A percentile compares a stretch with the other conserved stretches of the same genome.
Conservation (phyloP, 2,888 invertebrate genomes). For the Palloptera scutellata region DNA sequence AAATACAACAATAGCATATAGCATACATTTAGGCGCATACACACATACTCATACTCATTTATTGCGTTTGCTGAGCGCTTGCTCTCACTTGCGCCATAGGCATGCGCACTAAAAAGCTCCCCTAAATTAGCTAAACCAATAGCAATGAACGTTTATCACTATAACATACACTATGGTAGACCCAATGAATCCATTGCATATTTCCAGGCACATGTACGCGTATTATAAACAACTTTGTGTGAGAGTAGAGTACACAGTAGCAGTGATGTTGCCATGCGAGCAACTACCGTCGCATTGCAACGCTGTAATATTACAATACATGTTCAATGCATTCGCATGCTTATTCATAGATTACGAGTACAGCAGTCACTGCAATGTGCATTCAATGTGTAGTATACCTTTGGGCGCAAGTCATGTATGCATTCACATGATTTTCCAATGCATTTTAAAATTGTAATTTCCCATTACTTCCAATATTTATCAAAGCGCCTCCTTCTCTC, state of each 20-base stretch:
- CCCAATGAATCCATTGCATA: constrained; percentile 39
- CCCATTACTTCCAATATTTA: constrained; percentile 14
- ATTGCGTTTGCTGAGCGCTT: constrained; percentile 20
- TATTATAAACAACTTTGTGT: too few relatives aligned
- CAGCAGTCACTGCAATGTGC: not conserved
- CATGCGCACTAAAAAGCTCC: constrained; percentile 54
- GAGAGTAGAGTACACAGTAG: not conserved
- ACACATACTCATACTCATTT: constrained; percentile 29
- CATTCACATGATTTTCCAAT: not conserved
- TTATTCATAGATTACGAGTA: not conserved
- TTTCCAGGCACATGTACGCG: constrained; percentile 41
- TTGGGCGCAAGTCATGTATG: not conserved
- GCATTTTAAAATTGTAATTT: not conserved
- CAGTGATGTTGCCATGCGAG: constrained; percentile 19
- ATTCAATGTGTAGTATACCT: not conserved
- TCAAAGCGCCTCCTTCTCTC: constrained; percentile 3
- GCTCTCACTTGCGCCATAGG: constrained; percentile 35
- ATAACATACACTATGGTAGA: constrained; percentile 12
- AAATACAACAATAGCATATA: constrained; percentile 26
- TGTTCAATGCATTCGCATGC: constrained; percentile 11
- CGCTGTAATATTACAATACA: constrained; percentile 2
- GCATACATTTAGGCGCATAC: constrained; percentile 24
- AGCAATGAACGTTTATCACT: constrained; percentile 49
- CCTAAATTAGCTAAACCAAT: constrained; percentile 37
- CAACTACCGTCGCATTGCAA: constrained; percentile 13